Conservation (phyloP, 2,888 invertebrate species). For the Lycophotia porphyrea region DNA sequence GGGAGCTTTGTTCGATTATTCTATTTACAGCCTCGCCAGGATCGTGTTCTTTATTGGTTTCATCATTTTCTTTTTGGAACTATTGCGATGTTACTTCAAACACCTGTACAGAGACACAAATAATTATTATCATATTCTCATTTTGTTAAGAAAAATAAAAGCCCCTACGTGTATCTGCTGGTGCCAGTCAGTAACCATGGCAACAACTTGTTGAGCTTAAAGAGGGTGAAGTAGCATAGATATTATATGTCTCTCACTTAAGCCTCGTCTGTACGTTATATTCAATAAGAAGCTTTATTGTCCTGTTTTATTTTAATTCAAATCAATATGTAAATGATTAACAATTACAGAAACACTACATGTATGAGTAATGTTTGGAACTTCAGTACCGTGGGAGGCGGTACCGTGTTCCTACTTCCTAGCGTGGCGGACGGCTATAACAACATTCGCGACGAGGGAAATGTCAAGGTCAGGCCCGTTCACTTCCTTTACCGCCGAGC, state of each 20-base stretch:
- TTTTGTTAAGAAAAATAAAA: conserved; percentile 15
- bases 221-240: background rate
- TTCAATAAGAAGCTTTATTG: background rate
- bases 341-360: conserved; percentile 29
- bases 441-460: conserved; percentile 81
- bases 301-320: conserved; percentile 3
- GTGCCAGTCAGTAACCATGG: conserved; percentile 8
- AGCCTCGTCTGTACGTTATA: background rate
- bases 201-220: conserved; percentile 38
- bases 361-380: conserved; percentile 61
- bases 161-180: background rate
- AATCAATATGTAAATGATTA: conserved; percentile 6
- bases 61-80: conserved; percentile 34
- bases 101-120: conserved; percentile 35
- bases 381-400: conserved; percentile 67
- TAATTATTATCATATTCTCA: conserved; percentile 12
- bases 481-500: conserved; percentile 82
- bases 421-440: conserved; percentile 66
- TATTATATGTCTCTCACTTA: background rate
- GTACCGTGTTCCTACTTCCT: conserved; percentile 67
- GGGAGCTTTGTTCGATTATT: conserved; percentile 64
- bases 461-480: conserved; percentile 88
- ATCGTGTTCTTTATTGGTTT: conserved; percentile 50
- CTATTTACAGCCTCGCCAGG: conserved; percentile 45
- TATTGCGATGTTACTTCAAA: conserved; percentile 34